Percentiles rank a stretch among this genome's conserved stretches.
Conservation (phyloP, 2,888 invertebrate species). For the Pyrrhosoma nymphula region DNA sequence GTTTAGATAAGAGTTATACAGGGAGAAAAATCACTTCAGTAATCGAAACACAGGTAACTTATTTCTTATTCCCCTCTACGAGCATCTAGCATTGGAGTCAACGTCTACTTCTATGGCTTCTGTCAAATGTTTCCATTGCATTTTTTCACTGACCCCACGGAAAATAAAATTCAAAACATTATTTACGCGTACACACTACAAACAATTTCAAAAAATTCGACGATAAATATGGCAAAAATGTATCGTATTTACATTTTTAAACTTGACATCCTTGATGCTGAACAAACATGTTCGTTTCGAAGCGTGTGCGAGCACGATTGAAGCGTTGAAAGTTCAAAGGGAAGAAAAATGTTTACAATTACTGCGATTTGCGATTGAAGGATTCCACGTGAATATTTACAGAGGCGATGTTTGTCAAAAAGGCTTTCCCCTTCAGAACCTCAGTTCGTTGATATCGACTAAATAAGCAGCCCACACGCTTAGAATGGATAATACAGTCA, state of each 20-base stretch:
- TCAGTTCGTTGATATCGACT: neutral
- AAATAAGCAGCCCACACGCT: neutral
- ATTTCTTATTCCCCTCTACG: no score
- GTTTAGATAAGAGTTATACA: no score
- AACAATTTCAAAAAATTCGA: neutral
- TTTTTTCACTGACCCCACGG: neutral
- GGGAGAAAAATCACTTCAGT: no score
- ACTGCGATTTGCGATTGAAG: neutral
- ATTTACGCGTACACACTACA: neutral
- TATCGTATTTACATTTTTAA: neutral
- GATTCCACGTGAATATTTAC: neutral
- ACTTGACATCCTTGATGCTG: neutral
- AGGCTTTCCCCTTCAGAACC: neutral
- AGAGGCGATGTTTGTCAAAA: neutral
- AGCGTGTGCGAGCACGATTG: neutral
- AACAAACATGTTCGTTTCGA: constrained; percentile 1
- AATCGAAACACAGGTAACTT: no score
- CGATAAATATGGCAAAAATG: neutral
- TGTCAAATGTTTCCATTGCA: no score
- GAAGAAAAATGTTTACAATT: constrained; percentile 10
- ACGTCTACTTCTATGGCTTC: no score
- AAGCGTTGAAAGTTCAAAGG: neutral
- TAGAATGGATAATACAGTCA: neutral
- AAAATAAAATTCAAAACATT: neutral
- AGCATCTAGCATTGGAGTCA: no score